Evolutionary conservation across 37 sponge, comb jelly and placozoan genomes (phyloP).

Genomic region (Oopsacas minuta): DNA sequence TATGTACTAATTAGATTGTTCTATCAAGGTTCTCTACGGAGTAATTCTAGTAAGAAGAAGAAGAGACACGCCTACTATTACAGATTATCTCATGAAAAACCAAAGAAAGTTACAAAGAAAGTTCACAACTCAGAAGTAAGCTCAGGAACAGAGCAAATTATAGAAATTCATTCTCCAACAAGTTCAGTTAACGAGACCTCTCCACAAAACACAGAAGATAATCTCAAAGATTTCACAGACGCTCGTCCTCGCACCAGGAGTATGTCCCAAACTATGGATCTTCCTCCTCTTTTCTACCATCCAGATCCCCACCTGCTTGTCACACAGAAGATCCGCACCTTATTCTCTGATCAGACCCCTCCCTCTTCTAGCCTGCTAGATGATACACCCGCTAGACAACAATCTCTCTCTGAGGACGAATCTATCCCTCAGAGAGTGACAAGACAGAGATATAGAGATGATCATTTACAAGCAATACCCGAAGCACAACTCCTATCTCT

Average conservation of each 20-base stretch:
- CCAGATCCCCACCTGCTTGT: neutral
- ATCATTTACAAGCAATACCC: neutral
- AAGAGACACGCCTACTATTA: neutral
- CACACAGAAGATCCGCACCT: neutral
- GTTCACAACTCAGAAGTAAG: neutral
- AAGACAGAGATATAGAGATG: neutral
- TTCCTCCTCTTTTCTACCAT: neutral
- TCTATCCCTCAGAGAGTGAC: neutral
- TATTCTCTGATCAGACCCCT: neutral
- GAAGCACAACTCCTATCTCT: neutral
- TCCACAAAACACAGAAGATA: neutral
- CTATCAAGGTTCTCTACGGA: neutral
- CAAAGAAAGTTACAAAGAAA: neutral
- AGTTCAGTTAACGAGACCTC: neutral
- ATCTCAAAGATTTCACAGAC: neutral
- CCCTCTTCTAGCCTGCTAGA: neutral
- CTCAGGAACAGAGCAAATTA: neutral
- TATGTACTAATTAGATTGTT: neutral
- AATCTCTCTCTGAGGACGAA: neutral
- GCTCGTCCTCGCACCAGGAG: slow-evolving; percentile 3
- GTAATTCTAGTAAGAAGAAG: slow-evolving; percentile 12
- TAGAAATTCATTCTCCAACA: neutral
- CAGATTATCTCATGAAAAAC: neutral
- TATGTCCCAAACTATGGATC: neutral
- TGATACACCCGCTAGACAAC: neutral